Conservation (phyloP, 1,140 invertebrate species). For the Drosophila subobscura region DNA sequence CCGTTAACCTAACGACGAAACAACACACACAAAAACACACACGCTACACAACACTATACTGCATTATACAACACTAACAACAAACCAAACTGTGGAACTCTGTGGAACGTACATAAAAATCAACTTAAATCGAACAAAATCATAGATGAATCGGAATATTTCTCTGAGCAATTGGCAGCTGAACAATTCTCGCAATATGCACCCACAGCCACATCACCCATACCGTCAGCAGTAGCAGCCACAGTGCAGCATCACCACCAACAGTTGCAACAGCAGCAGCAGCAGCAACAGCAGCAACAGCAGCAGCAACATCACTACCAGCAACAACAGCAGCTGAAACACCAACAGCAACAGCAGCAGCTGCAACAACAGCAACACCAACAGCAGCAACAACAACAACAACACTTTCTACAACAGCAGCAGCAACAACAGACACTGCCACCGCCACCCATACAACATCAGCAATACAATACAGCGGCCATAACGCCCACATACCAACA, state of each 20-base stretch:
- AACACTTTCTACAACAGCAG: conserved; percentile 79
- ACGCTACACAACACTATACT: conserved; percentile 27
- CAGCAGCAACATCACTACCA: conserved; percentile 38
- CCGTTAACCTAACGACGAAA: conserved; percentile 68
- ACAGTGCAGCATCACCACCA: conserved; percentile 50
- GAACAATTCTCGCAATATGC: conserved; percentile 84
- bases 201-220: conserved; percentile 72
- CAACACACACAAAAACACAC: conserved; percentile 22
- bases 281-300: conserved; percentile 49
- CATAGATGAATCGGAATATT: conserved; percentile 83
- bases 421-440: conserved; percentile 71
- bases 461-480: conserved; percentile 78
- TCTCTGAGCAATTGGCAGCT: conserved; percentile 84
- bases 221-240: conserved; percentile 60
- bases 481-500: conserved; percentile 81
- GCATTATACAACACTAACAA: conserved; percentile 40
- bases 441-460: conserved; percentile 78
- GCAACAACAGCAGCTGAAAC: conserved; percentile 37
- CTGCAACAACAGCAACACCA: conserved; percentile 21
- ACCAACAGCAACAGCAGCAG: conserved; percentile 33
- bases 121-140: conserved; percentile 24
- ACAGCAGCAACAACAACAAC: conserved; percentile 48
- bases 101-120: conserved; percentile 25
- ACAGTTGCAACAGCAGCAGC: conserved; percentile 46
- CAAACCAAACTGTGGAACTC: conserved; percentile 47